Evolutionary conservation across 2,113 vertebrate genomes (phyloP).

Genomic region (Phyllostomus hastatus): DNA sequence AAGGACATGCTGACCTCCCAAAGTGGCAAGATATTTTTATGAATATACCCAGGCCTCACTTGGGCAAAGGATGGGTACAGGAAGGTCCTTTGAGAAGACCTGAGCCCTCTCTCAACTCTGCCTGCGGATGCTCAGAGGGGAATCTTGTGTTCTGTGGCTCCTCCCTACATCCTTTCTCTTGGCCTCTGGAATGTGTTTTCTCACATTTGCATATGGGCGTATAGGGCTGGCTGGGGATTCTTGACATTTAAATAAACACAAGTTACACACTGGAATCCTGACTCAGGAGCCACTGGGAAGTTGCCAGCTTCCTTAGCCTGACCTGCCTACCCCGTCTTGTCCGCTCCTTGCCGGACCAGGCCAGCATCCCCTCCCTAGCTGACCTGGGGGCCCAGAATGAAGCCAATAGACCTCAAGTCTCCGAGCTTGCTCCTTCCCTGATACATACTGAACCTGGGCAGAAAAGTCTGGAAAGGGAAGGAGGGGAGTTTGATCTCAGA

Average conservation of each 20-base stretch:
- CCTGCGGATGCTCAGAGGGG: background rate
- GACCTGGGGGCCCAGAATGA: background rate
- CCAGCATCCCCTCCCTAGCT: background rate
- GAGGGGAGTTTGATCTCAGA: background rate
- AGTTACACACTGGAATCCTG: constrained; percentile 61
- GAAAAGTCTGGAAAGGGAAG: background rate
- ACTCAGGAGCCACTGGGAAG: constrained; percentile 58
- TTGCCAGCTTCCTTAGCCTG: constrained; percentile 25
- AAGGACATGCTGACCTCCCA: background rate
- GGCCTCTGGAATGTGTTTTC: constrained; percentile 58
- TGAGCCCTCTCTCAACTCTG: background rate
- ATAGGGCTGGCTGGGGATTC: constrained; percentile 50
- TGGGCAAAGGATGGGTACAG: background rate
- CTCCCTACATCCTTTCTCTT: constrained; percentile 31
- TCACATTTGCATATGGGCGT: constrained; percentile 62
- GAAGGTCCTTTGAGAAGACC: background rate
- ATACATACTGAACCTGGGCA: background rate
- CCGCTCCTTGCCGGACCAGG: background rate
- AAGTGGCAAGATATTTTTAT: background rate
- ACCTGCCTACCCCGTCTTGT: background rate
- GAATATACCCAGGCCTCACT: background rate
- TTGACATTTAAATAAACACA: constrained; percentile 52
- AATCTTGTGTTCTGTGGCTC: background rate
- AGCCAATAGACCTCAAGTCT: background rate
- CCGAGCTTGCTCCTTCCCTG: background rate